These are phyloP conservation scores for Rhodinocichla rosea DNA, from an alignment of 2,113 vertebrate species.

Conservation along the genomic window DNA sequence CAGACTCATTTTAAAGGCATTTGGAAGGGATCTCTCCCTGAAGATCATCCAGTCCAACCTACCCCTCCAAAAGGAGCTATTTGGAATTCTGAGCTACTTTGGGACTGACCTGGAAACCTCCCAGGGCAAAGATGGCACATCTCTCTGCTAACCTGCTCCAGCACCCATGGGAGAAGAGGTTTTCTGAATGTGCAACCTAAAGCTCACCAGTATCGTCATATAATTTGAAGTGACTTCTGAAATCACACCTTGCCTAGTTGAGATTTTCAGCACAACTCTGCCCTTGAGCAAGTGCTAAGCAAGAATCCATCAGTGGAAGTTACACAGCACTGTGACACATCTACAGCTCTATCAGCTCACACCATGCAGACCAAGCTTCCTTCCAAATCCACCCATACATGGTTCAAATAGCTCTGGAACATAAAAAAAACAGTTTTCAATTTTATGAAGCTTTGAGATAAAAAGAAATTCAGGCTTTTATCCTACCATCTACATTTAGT, in stretches of 20 bases:
- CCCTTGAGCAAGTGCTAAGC: neutral
- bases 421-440: neutral
- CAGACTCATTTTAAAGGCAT: neutral
- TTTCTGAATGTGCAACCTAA: neutral
- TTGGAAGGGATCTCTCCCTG: neutral
- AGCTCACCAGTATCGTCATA: neutral
- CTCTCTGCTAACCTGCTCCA: neutral
- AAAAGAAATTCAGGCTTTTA: neutral
- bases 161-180: neutral
- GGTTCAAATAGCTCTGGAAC: neutral
- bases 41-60: neutral
- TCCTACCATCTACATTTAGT: neutral
- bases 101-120: neutral
- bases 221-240: neutral
- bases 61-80: neutral
- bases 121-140: rapidly evolving
- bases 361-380: neutral
- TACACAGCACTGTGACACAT: neutral
- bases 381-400: neutral
- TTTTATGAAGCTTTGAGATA: neutral
- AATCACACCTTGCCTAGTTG: neutral
- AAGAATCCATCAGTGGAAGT: neutral
- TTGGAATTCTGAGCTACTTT: neutral
- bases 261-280: neutral
- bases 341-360: neutral